Conservation (phyloP, 1,140 invertebrate genomes). For the Sitobion miscanthi region DNA sequence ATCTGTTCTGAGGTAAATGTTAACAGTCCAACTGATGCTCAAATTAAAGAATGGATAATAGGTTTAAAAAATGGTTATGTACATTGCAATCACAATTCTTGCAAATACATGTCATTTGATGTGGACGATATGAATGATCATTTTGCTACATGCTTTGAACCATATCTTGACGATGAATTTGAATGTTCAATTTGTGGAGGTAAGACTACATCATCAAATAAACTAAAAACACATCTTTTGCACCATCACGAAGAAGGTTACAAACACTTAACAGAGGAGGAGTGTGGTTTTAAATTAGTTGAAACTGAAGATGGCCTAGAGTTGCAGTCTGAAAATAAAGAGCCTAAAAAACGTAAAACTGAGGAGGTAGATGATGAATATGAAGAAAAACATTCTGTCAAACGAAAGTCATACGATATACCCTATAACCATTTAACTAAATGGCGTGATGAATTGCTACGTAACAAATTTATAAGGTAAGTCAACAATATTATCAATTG, state of each 20-base stretch:
- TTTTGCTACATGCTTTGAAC: slow-evolving; percentile 59
- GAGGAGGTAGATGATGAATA: slow-evolving; percentile 47
- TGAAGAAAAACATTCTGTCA: slow-evolving; percentile 42
- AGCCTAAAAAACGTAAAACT: slow-evolving; percentile 31
- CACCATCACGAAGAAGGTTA: slow-evolving; percentile 53
- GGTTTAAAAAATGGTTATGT: slow-evolving; percentile 59
- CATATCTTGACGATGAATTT: slow-evolving; percentile 53
- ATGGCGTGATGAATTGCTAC: slow-evolving; percentile 46
- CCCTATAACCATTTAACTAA: slow-evolving; percentile 54
- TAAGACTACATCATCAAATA: slow-evolving; percentile 52
- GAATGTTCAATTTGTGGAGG: slow-evolving; percentile 53
- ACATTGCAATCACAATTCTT: slow-evolving; percentile 60
- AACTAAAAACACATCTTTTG: slow-evolving; percentile 52
- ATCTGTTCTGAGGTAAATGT: slow-evolving; percentile 52
- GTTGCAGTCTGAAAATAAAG: slow-evolving; percentile 41
- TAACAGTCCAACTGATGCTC: slow-evolving; percentile 42
- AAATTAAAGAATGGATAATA: slow-evolving; percentile 37
- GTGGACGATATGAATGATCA: slow-evolving; percentile 60
- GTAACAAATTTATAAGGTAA: slow-evolving; percentile 54
- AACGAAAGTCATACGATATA: slow-evolving; percentile 51
- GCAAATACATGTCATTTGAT: slow-evolving; percentile 60
- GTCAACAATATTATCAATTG: neutral
- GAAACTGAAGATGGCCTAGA: slow-evolving; percentile 49
- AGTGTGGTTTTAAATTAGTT: slow-evolving; percentile 54
- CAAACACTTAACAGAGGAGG: slow-evolving; percentile 50